Evolutionary conservation across 1,140 invertebrate genomes (phyloP).

Genomic region (Ericerus pela): DNA sequence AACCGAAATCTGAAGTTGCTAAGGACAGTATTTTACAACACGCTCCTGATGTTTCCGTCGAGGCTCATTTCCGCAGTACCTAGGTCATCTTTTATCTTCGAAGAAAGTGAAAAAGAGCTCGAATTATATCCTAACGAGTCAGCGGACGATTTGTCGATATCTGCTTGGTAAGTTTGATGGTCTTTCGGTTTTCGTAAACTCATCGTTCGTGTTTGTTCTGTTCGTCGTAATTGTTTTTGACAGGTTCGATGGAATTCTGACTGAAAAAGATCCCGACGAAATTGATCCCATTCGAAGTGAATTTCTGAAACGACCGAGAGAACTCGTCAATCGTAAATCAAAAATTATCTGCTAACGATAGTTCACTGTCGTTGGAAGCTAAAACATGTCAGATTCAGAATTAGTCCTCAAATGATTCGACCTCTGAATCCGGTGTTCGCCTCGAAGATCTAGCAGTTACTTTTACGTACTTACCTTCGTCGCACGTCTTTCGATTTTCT

Average conservation of each 20-base stretch:
- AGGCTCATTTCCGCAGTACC: conserved; percentile 84
- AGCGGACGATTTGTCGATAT: conserved; percentile 96
- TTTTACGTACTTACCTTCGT: too few species aligned
- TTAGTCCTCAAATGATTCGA: too few species aligned
- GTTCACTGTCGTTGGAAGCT: too few species aligned
- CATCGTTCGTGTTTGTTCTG: conserved; percentile 95
- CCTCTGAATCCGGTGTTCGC: too few species aligned
- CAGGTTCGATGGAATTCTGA: conserved; percentile 65
- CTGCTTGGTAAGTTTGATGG: conserved; percentile 89
- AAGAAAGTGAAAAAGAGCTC: conserved; percentile 77
- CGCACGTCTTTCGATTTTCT: conserved; percentile 92
- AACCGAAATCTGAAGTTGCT: conserved; percentile 83
- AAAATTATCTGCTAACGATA: too few species aligned
- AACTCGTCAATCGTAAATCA: conserved; percentile 2
- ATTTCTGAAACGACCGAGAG: not conserved
- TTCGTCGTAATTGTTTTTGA: conserved; percentile 75
- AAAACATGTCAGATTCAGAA: too few species aligned
- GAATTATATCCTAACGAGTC: conserved; percentile 95
- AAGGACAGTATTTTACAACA: conserved; percentile 74
- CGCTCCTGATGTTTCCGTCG: conserved; percentile 76
- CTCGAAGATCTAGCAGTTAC: too few species aligned
- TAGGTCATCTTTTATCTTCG: conserved; percentile 76
- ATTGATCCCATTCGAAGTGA: conserved; percentile 5
- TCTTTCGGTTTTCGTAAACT: conserved; percentile 87
- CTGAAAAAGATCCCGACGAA: conserved; percentile 1